Evolutionary conservation across 2,113 vertebrate genomes (phyloP), one percentile per base, ranked within the genome.

Genomic region (Lophura nycthemera): DNA sequence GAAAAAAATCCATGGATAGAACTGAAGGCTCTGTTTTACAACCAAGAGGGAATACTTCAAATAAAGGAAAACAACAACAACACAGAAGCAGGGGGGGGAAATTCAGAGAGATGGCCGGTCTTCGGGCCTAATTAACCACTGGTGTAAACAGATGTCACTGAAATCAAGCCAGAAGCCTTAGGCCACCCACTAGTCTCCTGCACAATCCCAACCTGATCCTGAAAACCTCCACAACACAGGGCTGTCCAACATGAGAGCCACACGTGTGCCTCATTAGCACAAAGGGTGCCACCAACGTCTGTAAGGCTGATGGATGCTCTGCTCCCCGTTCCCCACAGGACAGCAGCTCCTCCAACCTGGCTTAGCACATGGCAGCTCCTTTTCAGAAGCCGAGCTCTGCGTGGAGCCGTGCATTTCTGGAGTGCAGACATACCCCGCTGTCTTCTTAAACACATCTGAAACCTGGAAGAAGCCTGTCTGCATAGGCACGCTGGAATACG

Each of bases 101-200:
- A 85, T 11, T 57, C 7, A 89, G 75, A 60, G 69, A 83, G 50
- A 76, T 66, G 67, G 89, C 38, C 56, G 56, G 34, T 85, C 82
- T 91, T 79, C 56, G 79, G 79, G 92, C 38, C 77, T 93, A 93
- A 94, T 95, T 92, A 96, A 89, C 89, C 84, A 76, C 78, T 60
- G 83, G 70, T 87, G 84, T 84, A 90, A 96, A 90, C 87, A 91
- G 87, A 89, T 91, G 81, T 77, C 25, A 0, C 47, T 80, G 75
- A 87, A 88, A 77, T 79, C 81, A 87, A 93, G 84, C 92, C 87
- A 91, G 83, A 92, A 92, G 84, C 76, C 81, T 93, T 73, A 0
- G 1, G 91, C 89, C 89, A 93, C 94, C 79, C 72, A 71, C 78
- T 74, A 74, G 75, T 20, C 85, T 24, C 24, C 32, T 82, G 84